phyloP scores from a whole-genome alignment of 2,888 invertebrate genomes.

The Idaea straminata region DNA sequence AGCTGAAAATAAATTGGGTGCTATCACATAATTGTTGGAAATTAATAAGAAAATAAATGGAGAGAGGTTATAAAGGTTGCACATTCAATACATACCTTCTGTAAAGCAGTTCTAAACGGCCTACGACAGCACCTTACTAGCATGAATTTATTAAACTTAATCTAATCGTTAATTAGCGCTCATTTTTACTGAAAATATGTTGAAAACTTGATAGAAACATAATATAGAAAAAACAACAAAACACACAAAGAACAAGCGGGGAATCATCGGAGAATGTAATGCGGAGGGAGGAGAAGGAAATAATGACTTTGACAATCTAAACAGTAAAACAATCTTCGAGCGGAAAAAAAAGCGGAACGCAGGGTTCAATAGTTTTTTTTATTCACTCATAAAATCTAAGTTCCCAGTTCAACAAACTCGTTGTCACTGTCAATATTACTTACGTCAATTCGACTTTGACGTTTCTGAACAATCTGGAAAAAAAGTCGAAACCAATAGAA shows the following conservation, averaged over 20 bases:
- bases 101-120: conserved; percentile 15
- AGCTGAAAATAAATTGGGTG: conserved; percentile 28
- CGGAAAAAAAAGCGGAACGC: neutral
- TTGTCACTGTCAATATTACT: neutral
- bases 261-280: no score
- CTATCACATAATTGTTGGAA: no score
- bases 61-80: neutral
- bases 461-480: conserved; percentile 62
- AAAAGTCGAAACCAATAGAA: neutral
- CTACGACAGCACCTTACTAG: conserved; percentile 8
- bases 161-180: neutral
- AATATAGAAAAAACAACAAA: neutral
- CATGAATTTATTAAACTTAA: neutral
- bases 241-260: no score
- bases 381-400: no score
- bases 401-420: no score
- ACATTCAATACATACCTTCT: conserved; percentile 21
- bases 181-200: neutral
- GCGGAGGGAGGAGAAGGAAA: neutral
- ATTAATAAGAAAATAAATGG: neutral
- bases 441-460: conserved; percentile 14
- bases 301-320: conserved; percentile 1
- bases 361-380: no score
- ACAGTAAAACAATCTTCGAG: no score
- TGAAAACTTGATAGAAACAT: neutral